A percentile compares a stretch with the other conserved stretches of the same genome.
Evolutionary conservation across 30 jellyfish, hydroid and myxozoan species (phyloP).

Genomic region (Cassiopea xamachana): DNA sequence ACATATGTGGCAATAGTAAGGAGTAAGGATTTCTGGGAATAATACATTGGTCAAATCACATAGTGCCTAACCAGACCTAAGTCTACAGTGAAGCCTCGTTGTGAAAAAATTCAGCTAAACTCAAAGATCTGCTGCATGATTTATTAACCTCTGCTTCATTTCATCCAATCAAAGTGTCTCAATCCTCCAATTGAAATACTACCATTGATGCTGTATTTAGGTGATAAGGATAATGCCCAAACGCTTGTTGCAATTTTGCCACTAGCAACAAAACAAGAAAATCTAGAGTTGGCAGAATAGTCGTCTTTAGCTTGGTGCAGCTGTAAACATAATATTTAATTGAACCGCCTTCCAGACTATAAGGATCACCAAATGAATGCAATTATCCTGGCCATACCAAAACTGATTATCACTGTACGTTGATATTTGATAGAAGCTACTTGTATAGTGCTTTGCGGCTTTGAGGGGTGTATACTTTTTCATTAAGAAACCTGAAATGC

Average conservation of each 20-base stretch:
- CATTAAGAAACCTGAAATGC: slow-evolving; percentile 59
- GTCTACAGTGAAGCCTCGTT: too few relatives aligned
- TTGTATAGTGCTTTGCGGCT: slow-evolving; percentile 48
- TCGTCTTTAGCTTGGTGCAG: slow-evolving; percentile 34
- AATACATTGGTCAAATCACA: too few relatives aligned
- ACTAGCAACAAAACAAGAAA: background rate
- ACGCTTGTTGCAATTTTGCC: slow-evolving; percentile 15
- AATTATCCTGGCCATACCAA: slow-evolving; percentile 63
- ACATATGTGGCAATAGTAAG: too few relatives aligned
- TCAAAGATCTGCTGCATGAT: background rate
- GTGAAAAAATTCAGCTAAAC: too few relatives aligned
- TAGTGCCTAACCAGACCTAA: too few relatives aligned
- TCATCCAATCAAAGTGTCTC: background rate
- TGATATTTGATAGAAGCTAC: slow-evolving; percentile 39
- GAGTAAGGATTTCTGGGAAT: too few relatives aligned
- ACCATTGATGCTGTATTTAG: background rate
- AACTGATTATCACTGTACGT: slow-evolving; percentile 51
- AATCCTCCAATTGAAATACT: background rate
- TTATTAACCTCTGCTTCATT: background rate
- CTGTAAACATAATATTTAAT: slow-evolving; percentile 29
- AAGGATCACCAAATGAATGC: slow-evolving; percentile 31
- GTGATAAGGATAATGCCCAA: background rate
- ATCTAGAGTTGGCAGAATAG: background rate
- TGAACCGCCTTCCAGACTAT: slow-evolving; percentile 49
- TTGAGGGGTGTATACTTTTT: slow-evolving; percentile 58